Percentiles rank a stretch among this genome's conserved stretches.
phyloP scores from a whole-genome alignment of 2,888 invertebrate genomes.

The Standfussiana lucernea region DNA sequence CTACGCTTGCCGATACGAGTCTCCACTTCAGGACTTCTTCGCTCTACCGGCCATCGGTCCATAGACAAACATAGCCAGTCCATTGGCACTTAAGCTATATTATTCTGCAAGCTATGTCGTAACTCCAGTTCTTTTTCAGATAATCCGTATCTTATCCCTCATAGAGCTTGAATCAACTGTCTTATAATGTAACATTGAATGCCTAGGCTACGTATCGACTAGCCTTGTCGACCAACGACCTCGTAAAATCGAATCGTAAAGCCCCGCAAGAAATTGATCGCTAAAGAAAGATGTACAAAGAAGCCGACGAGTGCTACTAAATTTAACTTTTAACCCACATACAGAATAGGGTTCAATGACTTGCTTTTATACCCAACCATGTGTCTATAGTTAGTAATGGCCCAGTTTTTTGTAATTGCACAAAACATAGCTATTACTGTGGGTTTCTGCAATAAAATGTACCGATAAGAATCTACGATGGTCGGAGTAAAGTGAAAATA shows the following conservation, averaged over 20 bases:
- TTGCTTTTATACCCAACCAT: conserved; percentile 46
- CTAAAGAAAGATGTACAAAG: conserved; percentile 55
- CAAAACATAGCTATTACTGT: conserved; percentile 6
- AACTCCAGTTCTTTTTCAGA: not conserved
- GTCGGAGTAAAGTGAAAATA: conserved; percentile 9
- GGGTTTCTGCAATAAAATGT: conserved; percentile 28
- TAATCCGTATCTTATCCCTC: not conserved
- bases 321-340: conserved; percentile 73
- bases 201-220: not conserved
- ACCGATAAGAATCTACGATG: conserved; percentile 27
- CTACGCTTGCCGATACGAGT: not conserved
- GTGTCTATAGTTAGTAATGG: conserved; percentile 32
- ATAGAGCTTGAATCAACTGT: not conserved
- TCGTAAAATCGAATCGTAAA: conserved; percentile 50
- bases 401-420: conserved; percentile 29
- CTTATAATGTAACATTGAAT: not conserved
- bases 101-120: not conserved
- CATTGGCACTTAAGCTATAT: not conserved
- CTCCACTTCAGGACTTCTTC: not conserved
- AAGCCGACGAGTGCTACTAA: conserved; percentile 66
- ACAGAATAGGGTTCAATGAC: conserved; percentile 63
- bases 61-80: not conserved
- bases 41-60: not conserved
- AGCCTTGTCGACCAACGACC: conserved; percentile 26
- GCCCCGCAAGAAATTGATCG: conserved; percentile 45